Conservation (phyloP, 2,888 invertebrate species). For the Dasysyrphus albostriatus region DNA sequence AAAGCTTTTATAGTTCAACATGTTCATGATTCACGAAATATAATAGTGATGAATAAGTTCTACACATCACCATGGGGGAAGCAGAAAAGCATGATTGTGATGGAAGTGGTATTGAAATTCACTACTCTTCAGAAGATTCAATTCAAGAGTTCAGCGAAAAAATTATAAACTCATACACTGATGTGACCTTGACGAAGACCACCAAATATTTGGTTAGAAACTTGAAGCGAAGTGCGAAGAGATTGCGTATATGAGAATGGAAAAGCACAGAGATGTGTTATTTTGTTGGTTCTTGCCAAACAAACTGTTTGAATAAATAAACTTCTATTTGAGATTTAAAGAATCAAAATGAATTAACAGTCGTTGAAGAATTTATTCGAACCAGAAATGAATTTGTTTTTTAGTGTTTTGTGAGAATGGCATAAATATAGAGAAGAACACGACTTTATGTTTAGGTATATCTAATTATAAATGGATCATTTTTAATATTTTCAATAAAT, state of each 20-base stretch:
- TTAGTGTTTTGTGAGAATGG: no score
- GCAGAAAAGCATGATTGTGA: slow-evolving; percentile 5
- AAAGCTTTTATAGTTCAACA: slow-evolving; percentile 51
- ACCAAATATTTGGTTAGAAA: slow-evolving; percentile 19
- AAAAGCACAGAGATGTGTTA: not conserved
- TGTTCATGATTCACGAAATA: slow-evolving; percentile 24
- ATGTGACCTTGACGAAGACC: slow-evolving; percentile 63
- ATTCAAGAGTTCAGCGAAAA: slow-evolving; percentile 41
- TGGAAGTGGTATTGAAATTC: slow-evolving; percentile 12
- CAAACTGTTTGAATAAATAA: slow-evolving; percentile 5
- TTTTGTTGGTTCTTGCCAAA: not conserved
- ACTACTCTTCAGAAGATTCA: slow-evolving; percentile 27
- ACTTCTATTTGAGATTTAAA: not conserved
- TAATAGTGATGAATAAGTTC: slow-evolving; percentile 39
- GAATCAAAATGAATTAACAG: not conserved
- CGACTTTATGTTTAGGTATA: no score
- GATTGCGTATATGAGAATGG: not conserved
- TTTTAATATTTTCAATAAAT: no score
- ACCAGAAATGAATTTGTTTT: not conserved
- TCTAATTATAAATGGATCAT: no score
- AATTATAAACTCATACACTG: slow-evolving; percentile 31
- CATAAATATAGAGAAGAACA: no score
- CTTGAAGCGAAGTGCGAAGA: not conserved
- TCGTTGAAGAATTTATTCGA: not conserved
- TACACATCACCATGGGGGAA: not conserved